These are phyloP conservation scores for Styela clava DNA, from an alignment of 23 tunicate genomes.

Conservation along the genomic window DNA sequence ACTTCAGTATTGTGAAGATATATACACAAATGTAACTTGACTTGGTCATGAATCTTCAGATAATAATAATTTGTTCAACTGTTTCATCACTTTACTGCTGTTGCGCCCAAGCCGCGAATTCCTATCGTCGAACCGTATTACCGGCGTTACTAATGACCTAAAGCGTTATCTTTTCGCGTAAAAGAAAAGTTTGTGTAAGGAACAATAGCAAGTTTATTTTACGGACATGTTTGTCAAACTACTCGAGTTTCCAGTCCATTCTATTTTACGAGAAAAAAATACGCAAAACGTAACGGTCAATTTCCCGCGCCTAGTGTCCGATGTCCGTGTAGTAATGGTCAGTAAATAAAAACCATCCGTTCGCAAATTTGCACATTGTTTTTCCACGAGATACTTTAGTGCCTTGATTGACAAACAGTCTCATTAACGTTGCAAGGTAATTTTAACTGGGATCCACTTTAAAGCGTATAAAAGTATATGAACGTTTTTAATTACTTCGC, in stretches of 20 bases:
- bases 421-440: not conserved
- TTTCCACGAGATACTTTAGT: not conserved
- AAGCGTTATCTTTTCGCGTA: not conserved
- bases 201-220: constrained; percentile 13
- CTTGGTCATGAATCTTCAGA: too few relatives aligned
- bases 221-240: constrained; percentile 14
- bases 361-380: not conserved
- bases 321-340: not conserved
- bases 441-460: too few relatives aligned
- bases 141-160: constrained; percentile 17
- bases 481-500: too few relatives aligned
- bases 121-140: not conserved
- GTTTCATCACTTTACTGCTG: too few relatives aligned
- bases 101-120: not conserved
- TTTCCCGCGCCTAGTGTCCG: not conserved
- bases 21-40: too few relatives aligned
- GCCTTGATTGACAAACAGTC: not conserved
- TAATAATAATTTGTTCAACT: too few relatives aligned
- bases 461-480: too few relatives aligned
- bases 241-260: not conserved
- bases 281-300: constrained; percentile 5
- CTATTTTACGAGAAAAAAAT: not conserved
- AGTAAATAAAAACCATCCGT: constrained; percentile 3
- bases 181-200: constrained; percentile 12
- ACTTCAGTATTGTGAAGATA: too few relatives aligned